These are phyloP conservation scores for Metaphire vulgaris DNA, from an alignment of 1,140 invertebrate genomes.

Conservation along the genomic window DNA sequence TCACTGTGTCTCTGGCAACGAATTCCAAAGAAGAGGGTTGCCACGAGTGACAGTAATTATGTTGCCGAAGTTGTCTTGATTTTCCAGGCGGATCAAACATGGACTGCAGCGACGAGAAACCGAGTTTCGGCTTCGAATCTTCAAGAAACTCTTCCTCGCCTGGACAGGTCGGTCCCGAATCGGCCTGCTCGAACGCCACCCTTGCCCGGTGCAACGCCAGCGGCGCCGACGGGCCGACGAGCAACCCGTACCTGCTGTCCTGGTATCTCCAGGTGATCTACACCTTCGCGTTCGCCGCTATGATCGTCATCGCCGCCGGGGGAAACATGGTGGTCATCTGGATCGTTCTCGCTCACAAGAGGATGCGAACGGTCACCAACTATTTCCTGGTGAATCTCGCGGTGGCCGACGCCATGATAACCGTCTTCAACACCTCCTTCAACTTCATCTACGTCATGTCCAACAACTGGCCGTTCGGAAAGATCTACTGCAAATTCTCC, in stretches of 20 bases:
- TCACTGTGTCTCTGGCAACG: no score
- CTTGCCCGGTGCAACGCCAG: no score
- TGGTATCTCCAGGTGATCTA: constrained; percentile 27
- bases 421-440: constrained; percentile 84
- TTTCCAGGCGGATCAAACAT: no score
- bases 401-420: constrained; percentile 83
- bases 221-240: not conserved
- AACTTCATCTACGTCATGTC: constrained; percentile 85
- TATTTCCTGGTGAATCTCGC: constrained; percentile 92
- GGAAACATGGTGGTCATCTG: constrained; percentile 91
- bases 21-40: no score
- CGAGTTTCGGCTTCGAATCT: no score
- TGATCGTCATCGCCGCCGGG: constrained; percentile 81
- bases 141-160: no score
- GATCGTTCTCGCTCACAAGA: constrained; percentile 78
- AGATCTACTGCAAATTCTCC: constrained; percentile 73
- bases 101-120: no score
- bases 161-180: no score
- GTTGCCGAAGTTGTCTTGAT: no score
- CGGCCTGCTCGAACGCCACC: no score
- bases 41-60: no score
- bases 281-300: constrained; percentile 67
- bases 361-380: constrained; percentile 91
- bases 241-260: constrained; percentile 6
- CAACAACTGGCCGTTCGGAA: constrained; percentile 72